These are phyloP conservation scores for Notiomystis cincta DNA, from an alignment of 2,113 vertebrate species.

Conservation along the genomic window DNA sequence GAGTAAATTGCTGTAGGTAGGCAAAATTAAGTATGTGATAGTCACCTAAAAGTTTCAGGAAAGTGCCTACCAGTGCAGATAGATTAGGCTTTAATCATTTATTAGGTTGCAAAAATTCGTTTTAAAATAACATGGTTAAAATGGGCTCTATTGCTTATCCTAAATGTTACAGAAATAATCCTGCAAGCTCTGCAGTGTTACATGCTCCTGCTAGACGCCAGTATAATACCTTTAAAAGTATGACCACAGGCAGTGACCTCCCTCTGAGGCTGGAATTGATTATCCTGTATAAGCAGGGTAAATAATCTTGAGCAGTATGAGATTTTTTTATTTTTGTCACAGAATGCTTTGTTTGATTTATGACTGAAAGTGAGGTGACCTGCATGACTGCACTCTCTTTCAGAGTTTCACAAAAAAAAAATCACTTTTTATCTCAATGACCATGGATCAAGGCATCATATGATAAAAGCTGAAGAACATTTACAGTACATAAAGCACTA, in stretches of 20 bases:
- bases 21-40: not conserved
- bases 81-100: conserved; percentile 31
- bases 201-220: not conserved
- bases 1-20: not conserved
- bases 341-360: conserved; percentile 5
- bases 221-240: conserved; percentile 34
- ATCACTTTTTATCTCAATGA: not conserved
- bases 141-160: not conserved
- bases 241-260: conserved; percentile 35
- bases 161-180: conserved; percentile 48
- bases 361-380: not conserved
- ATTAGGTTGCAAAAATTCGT: not conserved
- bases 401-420: not conserved
- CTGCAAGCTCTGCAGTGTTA: conserved; percentile 39
- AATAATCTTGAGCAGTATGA: conserved; percentile 18
- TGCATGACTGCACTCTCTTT: not conserved
- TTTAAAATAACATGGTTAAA: conserved; percentile 37
- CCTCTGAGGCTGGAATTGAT: conserved; percentile 9
- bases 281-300: conserved; percentile 7
- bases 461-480: not conserved
- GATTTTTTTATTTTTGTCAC: not conserved
- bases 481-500: not conserved
- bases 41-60: not conserved
- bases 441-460: not conserved
- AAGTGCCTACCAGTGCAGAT: not conserved